Evolutionary conservation across 2,797 vertebrate species (phyloP).

Genomic region (Microchirus variegatus): DNA sequence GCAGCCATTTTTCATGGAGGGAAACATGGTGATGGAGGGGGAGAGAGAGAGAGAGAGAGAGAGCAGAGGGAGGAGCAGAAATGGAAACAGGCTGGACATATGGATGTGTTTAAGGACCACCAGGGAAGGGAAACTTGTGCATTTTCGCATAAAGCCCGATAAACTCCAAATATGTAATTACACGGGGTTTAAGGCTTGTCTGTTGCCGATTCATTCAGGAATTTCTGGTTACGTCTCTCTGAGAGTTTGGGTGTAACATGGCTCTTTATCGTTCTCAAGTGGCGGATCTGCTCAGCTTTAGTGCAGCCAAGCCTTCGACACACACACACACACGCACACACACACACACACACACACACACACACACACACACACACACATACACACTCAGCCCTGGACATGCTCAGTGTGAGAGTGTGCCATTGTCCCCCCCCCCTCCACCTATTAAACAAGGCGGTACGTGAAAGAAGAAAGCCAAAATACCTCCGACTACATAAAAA

Average conservation of each 20-base stretch:
- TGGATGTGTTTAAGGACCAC: slow-evolving; percentile 91
- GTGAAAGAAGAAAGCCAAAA: slow-evolving; percentile 79
- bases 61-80: slow-evolving; percentile 77
- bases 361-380: slow-evolving; percentile 37
- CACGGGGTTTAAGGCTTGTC: slow-evolving; percentile 86
- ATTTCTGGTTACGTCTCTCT: slow-evolving; percentile 82
- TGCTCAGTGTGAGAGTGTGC: slow-evolving; percentile 70
- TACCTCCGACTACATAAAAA: slow-evolving; percentile 75
- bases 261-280: slow-evolving; percentile 77
- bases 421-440: slow-evolving; percentile 62
- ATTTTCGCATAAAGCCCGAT: slow-evolving; percentile 87
- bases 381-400: slow-evolving; percentile 52
- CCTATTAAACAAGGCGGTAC: slow-evolving; percentile 75
- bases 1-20: slow-evolving; percentile 69
- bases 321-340: slow-evolving; percentile 41
- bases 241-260: slow-evolving; percentile 69
- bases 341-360: no score
- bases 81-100: slow-evolving; percentile 84
- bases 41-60: slow-evolving; percentile 33
- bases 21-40: slow-evolving; percentile 58
- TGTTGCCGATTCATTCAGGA: slow-evolving; percentile 86
- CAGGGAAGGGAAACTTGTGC: slow-evolving; percentile 87
- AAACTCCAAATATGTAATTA: slow-evolving; percentile 90
- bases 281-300: slow-evolving; percentile 71
- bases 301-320: slow-evolving; percentile 56